phyloP scores from a whole-genome alignment of 2,113 vertebrate genomes.

The Scytalopus superciliaris region DNA sequence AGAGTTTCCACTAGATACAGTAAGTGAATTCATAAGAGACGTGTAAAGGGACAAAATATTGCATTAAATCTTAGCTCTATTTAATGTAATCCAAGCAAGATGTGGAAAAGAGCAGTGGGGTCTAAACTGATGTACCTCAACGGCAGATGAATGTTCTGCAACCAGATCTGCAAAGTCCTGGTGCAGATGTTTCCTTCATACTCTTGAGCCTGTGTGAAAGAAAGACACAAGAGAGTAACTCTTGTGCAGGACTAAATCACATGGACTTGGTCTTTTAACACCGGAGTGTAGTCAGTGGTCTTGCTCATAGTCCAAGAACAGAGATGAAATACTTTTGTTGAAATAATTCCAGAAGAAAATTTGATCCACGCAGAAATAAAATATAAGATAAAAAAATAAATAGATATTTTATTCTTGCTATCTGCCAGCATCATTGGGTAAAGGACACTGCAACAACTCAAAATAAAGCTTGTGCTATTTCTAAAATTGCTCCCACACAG shows the following conservation, averaged over 20 bases:
- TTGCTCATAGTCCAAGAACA: background rate
- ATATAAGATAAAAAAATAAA: background rate
- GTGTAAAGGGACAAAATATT: background rate
- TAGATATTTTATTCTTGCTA: background rate
- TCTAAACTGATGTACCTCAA: background rate
- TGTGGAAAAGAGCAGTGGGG: background rate
- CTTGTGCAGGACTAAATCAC: fast-evolving
- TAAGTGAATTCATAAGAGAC: background rate
- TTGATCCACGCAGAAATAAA: background rate
- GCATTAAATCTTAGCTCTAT: background rate
- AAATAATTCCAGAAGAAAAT: background rate
- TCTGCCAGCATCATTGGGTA: background rate
- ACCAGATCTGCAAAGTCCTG: background rate
- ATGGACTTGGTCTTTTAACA: background rate
- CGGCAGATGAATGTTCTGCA: background rate
- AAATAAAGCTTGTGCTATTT: background rate
- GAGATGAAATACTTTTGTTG: background rate
- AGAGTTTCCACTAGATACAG: background rate
- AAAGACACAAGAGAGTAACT: background rate
- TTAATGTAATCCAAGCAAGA: fast-evolving
- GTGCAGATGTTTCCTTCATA: fast-evolving
- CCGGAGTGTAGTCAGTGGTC: fast-evolving
- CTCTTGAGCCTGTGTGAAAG: background rate
- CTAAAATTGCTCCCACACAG: background rate
- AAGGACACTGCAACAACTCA: background rate